Evolutionary conservation across 2,797 vertebrate genomes (phyloP).

Genomic region (Tiaroga cobitis): DNA sequence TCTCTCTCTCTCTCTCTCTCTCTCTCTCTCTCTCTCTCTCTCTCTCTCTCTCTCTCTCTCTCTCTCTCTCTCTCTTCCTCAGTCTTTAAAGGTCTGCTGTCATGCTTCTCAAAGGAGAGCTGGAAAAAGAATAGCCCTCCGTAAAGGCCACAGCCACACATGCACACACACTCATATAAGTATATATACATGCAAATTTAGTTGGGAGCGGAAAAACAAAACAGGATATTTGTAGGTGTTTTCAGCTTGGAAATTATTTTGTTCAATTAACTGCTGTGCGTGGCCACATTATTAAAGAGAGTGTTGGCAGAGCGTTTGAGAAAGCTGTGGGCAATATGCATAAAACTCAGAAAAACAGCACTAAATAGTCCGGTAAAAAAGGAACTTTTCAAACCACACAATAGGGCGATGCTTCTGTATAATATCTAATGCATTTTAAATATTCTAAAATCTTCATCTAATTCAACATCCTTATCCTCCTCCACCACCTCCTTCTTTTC

Average conservation of each 20-base stretch:
- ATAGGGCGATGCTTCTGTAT: constrained; percentile 4
- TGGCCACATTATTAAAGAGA: constrained; percentile 18
- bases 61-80: constrained; percentile 6
- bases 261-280: constrained; percentile 30
- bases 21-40: constrained; percentile 13
- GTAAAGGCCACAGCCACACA: constrained; percentile 34
- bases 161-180: not conserved
- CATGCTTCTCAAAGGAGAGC: constrained; percentile 47
- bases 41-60: constrained; percentile 20
- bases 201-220: not conserved
- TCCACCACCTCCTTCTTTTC: constrained; percentile 1
- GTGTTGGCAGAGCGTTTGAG: constrained; percentile 41
- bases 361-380: constrained; percentile 30
- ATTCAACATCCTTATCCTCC: constrained; percentile 24
- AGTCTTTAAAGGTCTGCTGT: constrained; percentile 48
- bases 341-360: constrained; percentile 34
- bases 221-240: not conserved
- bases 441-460: constrained; percentile 14
- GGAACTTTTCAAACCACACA: constrained; percentile 29
- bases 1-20: constrained; percentile 16
- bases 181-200: constrained; percentile 21
- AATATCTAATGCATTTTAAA: constrained; percentile 18
- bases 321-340: constrained; percentile 54
- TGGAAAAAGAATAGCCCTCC: constrained; percentile 19
- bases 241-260: constrained; percentile 17